These are phyloP conservation scores for Perizoma flavofasciatum DNA, from an alignment of 2,888 invertebrate species.

Conservation along the genomic window DNA sequence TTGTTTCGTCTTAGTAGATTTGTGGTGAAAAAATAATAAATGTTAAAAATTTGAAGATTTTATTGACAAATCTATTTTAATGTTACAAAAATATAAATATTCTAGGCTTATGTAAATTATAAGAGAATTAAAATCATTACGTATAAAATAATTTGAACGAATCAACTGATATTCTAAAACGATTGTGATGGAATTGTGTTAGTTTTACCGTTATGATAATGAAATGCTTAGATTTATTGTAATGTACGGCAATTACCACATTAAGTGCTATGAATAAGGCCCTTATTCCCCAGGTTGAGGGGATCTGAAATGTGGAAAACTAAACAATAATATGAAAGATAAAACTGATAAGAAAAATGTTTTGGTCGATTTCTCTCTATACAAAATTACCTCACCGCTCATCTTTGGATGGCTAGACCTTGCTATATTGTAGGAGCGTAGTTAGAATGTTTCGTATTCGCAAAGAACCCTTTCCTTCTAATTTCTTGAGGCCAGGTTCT, in stretches of 20 bases:
- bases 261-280: slow-evolving; percentile 4
- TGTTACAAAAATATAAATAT: slow-evolving; percentile 46
- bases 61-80: slow-evolving; percentile 80
- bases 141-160: slow-evolving; percentile 60
- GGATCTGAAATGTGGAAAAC: not conserved
- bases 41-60: slow-evolving; percentile 73
- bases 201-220: slow-evolving; percentile 62
- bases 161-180: slow-evolving; percentile 83
- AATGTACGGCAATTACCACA: slow-evolving; percentile 22
- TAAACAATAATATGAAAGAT: not conserved
- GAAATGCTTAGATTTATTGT: slow-evolving; percentile 50
- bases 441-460: slow-evolving; percentile 4
- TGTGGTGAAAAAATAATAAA: slow-evolving; percentile 6
- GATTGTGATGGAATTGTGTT: slow-evolving; percentile 83
- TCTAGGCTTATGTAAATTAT: slow-evolving; percentile 33
- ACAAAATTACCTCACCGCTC: no score
- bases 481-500: not conserved
- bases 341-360: no score
- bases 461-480: slow-evolving; percentile 2
- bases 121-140: slow-evolving; percentile 30
- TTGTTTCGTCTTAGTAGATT: not conserved
- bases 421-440: slow-evolving; percentile 3
- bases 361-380: no score
- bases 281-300: not conserved
- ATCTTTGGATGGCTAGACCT: not conserved